Percentiles rank a stretch among this genome's conserved stretches.
phyloP scores from a whole-genome alignment of 2,113 vertebrate genomes.

The Lophochroa leadbeateri region DNA sequence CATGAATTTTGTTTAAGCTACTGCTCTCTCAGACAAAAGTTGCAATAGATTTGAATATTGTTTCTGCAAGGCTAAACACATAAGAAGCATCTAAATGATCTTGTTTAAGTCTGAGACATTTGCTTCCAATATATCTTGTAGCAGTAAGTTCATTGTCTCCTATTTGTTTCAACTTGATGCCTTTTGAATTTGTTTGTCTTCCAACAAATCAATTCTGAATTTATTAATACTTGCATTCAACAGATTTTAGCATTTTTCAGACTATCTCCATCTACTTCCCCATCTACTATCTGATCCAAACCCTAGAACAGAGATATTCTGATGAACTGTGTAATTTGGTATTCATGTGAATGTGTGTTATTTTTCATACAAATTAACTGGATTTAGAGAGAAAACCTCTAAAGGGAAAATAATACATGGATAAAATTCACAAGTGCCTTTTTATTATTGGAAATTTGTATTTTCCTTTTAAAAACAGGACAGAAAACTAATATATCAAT shows the following conservation, averaged over 20 bases:
- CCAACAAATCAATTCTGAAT: background rate
- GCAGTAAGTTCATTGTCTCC: background rate
- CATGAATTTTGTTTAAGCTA: background rate
- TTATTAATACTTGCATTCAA: background rate
- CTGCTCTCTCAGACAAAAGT: background rate
- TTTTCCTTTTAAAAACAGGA: background rate
- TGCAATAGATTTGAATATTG: background rate
- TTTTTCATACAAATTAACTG: background rate
- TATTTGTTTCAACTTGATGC: background rate
- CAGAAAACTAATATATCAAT: background rate
- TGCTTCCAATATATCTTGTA: background rate
- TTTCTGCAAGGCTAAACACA: background rate
- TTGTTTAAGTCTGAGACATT: background rate
- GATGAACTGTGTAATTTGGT: background rate
- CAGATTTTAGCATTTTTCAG: background rate
- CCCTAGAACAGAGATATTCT: background rate
- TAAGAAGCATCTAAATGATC: background rate
- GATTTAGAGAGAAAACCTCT: background rate
- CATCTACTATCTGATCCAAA: background rate
- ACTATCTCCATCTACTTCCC: background rate
- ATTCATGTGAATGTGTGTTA: background rate
- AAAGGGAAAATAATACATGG: background rate
- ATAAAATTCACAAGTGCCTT: background rate
- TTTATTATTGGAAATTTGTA: background rate
- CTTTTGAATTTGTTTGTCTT: background rate